Evolutionary conservation across 2,888 invertebrate species (phyloP).

Genomic region (Unio delphinus): DNA sequence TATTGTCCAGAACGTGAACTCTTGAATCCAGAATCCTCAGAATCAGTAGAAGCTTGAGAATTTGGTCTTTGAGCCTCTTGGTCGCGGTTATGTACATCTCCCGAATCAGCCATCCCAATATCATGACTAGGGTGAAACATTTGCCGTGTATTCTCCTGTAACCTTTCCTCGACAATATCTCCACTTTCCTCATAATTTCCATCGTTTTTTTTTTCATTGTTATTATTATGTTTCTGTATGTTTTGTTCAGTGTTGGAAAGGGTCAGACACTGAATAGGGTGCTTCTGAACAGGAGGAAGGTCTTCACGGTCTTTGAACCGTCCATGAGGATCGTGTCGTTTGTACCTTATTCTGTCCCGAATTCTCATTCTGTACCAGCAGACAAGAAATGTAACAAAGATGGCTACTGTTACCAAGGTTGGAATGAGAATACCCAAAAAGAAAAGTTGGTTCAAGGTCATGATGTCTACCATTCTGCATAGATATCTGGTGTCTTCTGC

Average conservation of each 20-base stretch:
- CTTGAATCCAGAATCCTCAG: constrained; percentile 64
- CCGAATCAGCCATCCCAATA: constrained; percentile 55
- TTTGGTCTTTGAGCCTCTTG: constrained; percentile 41
- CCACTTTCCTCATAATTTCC: constrained; percentile 37
- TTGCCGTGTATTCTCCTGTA: constrained; percentile 20
- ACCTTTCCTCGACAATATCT: constrained; percentile 27
- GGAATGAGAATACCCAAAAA: constrained; percentile 67
- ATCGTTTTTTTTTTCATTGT: constrained; percentile 27
- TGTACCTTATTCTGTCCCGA: constrained; percentile 52
- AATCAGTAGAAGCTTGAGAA: constrained; percentile 64
- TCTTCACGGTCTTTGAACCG: constrained; percentile 30
- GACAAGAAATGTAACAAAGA: constrained; percentile 64
- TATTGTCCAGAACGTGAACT: constrained; percentile 60
- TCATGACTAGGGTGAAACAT: constrained; percentile 52
- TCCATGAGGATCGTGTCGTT: constrained; percentile 59
- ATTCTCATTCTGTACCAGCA: constrained; percentile 61
- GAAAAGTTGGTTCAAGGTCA: constrained; percentile 59
- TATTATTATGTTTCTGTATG: constrained; percentile 17
- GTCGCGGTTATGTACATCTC: constrained; percentile 21
- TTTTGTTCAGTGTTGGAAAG: constrained; percentile 24
- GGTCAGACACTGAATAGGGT: constrained; percentile 45
- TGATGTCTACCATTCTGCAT: constrained; percentile 35
- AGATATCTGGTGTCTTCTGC: constrained; percentile 10
- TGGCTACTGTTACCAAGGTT: constrained; percentile 59
- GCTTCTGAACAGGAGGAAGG: constrained; percentile 36